Evolutionary conservation across 2,113 vertebrate species (phyloP), one percentile per base, ranked within the genome.

Genomic region (Bambusicola thoracicus): DNA sequence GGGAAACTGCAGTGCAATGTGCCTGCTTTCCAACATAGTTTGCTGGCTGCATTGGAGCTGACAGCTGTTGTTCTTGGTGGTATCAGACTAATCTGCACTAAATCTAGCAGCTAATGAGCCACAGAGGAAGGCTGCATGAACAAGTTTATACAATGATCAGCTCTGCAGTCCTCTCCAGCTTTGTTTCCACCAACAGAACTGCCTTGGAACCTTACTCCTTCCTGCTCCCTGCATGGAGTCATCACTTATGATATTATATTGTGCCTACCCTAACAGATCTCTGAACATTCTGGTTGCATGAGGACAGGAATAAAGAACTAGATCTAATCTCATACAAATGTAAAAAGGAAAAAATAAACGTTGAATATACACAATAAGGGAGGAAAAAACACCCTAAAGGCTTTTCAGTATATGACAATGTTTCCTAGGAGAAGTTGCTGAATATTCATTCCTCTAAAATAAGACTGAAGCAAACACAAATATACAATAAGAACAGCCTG

Each of bases 1-100:
- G 29, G 69, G 38, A 81, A 78, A 51, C 30, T n/a, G 14, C 65
- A 51, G n/a, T 65, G 61, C 43, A 75, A 65, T 36, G 66, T 86
- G 34, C 48, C 68, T 86, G 61, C 67, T 91, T 91, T 75, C 72
- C 27, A 88, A 48, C 56, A 85, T 15, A 30, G 72, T 61, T 89
- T 88, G 22, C 40, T 92, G 85, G 56, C 79, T 83, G 68, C 67
- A 78, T 91, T 89, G 67, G 38, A 24, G 30, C 63, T 83, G 91
- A 69, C 91, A 93, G 66, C 76, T 86, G 91, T 59, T 78, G 80
- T 69, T 38, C 34, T 88, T 77, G 44, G 48, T 89, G 67, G 20
- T 44, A 72, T 80, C 69, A 76, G 73, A 20, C 13, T 48, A 63
- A 91, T 91, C 76, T 85, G 43, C 40, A 79, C 40, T 91, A 69